Evolutionary conservation across 1,140 invertebrate genomes (phyloP), one percentile per base, ranked within the genome.

Genomic region (Laupala kohalensis): DNA sequence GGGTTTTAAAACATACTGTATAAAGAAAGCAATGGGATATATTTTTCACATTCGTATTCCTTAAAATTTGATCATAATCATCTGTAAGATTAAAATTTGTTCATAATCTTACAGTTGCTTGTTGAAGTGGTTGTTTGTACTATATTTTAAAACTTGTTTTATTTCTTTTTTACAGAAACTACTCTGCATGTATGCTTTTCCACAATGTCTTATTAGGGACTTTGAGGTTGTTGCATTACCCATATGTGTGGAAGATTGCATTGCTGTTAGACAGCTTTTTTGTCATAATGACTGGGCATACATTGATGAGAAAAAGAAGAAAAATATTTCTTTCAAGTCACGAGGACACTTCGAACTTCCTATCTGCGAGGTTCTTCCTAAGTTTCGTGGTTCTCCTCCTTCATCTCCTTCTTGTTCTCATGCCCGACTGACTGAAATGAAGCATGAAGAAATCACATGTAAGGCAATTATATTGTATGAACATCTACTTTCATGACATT

Each of bases 281-380:
- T 98, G 95, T 82, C 95, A 93, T 79, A 92, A 92, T 77, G 91
- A 96, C 77, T 97, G 95, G 95, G 89, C 91, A 23, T 79, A 93
- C 29, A 89, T 96, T 72, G 92, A 96, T 81, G 92, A 93, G 75
- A 93, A 94, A 79, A 95, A 94, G 79, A 86, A 89, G 72, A 83
- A 88, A 69, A 87, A 89, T 13, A 88, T 93, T 70, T 89, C 83
- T 78, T 88, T 93, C 74, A 88, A 90, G 80, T 89, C 88, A n/a
- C 84, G 90, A 74, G 92, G 92, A 12, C 92, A 96, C 80, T 96
- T 97, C 80, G 82, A 88, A 29, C 82, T 98, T 69, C 95, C 95
- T 12, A 87, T 91, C 76, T 98, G 95, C 83, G 86, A 92, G 70
- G 81, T 82, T 6, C 81, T 97, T 72, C 93, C 93, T 65, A 87